Evolutionary conservation across 2,113 vertebrate genomes (phyloP).

Genomic region (Agapornis roseicollis): DNA sequence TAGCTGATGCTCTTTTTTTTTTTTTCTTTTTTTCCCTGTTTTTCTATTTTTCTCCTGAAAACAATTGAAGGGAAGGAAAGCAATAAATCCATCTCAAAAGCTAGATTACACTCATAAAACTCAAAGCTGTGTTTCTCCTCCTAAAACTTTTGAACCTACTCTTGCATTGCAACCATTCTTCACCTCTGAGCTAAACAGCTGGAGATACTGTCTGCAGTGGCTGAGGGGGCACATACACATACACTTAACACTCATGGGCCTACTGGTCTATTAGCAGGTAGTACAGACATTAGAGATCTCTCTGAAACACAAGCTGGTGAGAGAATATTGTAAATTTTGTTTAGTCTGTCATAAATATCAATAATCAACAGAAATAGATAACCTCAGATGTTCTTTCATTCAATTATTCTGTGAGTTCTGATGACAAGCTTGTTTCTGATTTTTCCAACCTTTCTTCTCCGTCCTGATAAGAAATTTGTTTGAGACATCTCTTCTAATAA

Average conservation of each 20-base stretch:
- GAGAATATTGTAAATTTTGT: background rate
- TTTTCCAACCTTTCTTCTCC: conserved; percentile 17
- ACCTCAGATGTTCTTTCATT: background rate
- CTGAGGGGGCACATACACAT: background rate
- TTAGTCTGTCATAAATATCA: background rate
- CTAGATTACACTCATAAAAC: background rate
- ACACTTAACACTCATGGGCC: background rate
- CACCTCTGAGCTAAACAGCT: background rate
- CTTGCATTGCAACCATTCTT: background rate
- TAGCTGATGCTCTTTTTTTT: background rate
- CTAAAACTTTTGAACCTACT: background rate
- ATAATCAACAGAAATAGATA: conserved; percentile 3
- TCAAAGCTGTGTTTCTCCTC: background rate
- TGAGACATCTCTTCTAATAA: background rate
- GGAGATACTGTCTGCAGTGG: background rate
- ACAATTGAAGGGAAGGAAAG: background rate
- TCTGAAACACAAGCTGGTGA: conserved; percentile 11
- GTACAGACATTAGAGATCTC: background rate
- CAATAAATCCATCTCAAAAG: background rate
- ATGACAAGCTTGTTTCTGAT: background rate
- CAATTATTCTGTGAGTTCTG: background rate
- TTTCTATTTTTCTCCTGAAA: background rate
- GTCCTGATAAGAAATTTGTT: background rate
- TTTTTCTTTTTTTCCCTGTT: background rate
- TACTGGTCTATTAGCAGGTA: background rate